Evolutionary conservation across 1,140 invertebrate species (phyloP).

Genomic region (Drosophila sturtevanti): DNA sequence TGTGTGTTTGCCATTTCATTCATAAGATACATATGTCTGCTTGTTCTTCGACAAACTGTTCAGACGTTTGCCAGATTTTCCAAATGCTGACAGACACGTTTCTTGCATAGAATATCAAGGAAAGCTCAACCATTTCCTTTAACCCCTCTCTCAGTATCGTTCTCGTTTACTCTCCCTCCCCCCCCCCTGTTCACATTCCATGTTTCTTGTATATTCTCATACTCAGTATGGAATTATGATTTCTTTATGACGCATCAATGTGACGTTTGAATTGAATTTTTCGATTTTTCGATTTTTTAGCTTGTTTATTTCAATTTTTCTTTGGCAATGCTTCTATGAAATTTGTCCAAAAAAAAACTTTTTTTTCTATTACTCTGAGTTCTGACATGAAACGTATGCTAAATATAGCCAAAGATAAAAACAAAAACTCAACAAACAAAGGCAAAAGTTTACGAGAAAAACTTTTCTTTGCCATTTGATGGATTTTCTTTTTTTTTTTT

Average conservation of each 20-base stretch:
- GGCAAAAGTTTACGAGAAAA: background rate
- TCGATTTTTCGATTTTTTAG: conserved; percentile 32
- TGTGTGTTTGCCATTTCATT: conserved; percentile 48
- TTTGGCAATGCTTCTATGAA: conserved; percentile 8
- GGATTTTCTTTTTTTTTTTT: conserved; percentile 24
- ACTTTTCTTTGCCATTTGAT: conserved; percentile 43
- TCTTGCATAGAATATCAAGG: conserved; percentile 63
- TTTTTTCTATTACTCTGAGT: conserved; percentile 13
- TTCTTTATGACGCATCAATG: conserved; percentile 48
- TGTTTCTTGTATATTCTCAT: background rate
- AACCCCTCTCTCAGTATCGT: background rate
- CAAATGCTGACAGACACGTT: conserved; percentile 62
- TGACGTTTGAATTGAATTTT: conserved; percentile 70
- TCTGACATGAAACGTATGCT: conserved; percentile 28
- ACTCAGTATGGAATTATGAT: conserved; percentile 47
- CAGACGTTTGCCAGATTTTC: conserved; percentile 62
- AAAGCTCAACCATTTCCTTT: background rate
- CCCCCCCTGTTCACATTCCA: no score
- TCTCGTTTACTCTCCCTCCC: background rate
- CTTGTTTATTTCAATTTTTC: conserved; percentile 43
- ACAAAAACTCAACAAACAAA: conserved; percentile 18
- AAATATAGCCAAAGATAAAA: conserved; percentile 41
- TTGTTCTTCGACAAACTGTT: conserved; percentile 51
- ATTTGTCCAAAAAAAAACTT: conserved; percentile 32
- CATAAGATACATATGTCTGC: conserved; percentile 35